Evolutionary conservation across 1,140 invertebrate genomes (phyloP), one percentile per base, ranked within the genome.

Genomic region (Magallana gigas): DNA sequence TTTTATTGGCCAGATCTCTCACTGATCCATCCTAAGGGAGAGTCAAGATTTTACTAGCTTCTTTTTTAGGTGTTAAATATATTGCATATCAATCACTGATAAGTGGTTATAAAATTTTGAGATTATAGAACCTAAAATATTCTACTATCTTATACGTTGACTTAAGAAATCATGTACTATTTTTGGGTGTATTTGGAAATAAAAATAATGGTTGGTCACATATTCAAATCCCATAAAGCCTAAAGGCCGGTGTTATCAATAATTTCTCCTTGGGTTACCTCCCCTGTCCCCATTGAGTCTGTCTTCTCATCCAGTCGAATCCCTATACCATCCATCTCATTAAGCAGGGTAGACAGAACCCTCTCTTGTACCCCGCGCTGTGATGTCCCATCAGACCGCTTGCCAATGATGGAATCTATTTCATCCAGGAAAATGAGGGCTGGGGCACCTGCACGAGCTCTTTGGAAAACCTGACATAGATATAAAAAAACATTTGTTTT

Each of bases 261-360:
- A 5, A 4, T 48, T 48, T 48, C 36, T 48, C 36, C 1, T 48
- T 48, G 14, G 3, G 2, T 57, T 57, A 83, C 81, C n/a, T 29
- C 81, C 57, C 81, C 81, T 58, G 57, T 58, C 16, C n/a, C 36
- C 14, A 57, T 14, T n/a, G 83, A 82, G 23, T 90, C 85, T 60
- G 87, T 88, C 68, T 92, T 91, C 29, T 92, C 90, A 85, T 93
- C 92, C 16, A 93, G 59, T 81, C 89, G 85, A 0, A 92, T 92
- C 11, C 94, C 94, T 14, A 97, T 95, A 16, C 97, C 97, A 95
- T 97, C 94, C 93, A 95, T 93, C 76, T 94, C 91, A 91, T 94
- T 94, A 36, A 95, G 91, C 12, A 95, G 90, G 0, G 93, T 91
- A 12, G 93, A 93, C 16, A 95, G 84, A 8, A 95, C 90, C 80